Conservation (phyloP, 2,113 vertebrate genomes). For the Callorhinus ursinus region DNA sequence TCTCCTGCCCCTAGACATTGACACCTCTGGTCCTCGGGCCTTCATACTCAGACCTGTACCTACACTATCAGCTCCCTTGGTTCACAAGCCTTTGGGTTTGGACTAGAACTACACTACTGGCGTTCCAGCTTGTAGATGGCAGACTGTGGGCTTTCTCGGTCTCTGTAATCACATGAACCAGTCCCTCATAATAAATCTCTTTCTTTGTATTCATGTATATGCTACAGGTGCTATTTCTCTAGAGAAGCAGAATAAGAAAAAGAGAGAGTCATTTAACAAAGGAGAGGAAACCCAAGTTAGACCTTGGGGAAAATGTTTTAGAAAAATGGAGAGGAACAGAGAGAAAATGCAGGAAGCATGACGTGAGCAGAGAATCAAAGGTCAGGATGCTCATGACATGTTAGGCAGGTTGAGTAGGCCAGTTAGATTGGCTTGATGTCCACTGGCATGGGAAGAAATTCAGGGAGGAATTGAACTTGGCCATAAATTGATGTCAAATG, state of each 20-base stretch:
- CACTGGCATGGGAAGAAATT: background rate
- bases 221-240: background rate
- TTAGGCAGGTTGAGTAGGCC: background rate
- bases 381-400: background rate
- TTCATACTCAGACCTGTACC: background rate
- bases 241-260: background rate
- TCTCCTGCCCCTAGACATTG: background rate
- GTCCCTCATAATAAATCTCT: background rate
- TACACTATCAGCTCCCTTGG: background rate
- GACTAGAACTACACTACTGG: background rate
- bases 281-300: background rate
- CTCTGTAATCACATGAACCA: background rate
- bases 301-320: background rate
- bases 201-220: background rate
- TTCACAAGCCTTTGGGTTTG: background rate
- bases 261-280: background rate
- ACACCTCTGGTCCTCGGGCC: background rate
- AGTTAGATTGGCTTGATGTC: background rate
- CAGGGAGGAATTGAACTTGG: background rate
- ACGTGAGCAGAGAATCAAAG: background rate
- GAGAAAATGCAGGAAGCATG: background rate
- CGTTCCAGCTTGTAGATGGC: background rate
- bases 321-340: background rate
- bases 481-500: background rate
- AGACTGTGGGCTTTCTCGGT: background rate